phyloP scores from a whole-genome alignment of 2,888 invertebrate species.

The Drosophila incognita region DNA sequence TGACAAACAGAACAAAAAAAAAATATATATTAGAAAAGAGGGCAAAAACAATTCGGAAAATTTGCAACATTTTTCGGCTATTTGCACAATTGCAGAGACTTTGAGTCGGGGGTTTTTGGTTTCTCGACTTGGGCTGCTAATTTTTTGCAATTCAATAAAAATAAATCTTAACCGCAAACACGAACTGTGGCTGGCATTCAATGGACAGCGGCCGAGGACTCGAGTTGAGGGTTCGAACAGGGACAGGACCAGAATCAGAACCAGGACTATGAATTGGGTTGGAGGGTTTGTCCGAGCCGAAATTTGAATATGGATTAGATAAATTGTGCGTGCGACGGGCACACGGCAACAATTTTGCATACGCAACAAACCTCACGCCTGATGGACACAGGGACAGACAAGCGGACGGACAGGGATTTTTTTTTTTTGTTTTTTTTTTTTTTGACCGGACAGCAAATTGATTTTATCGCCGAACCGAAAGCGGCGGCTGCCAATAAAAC shows the following conservation, averaged over 20 bases:
- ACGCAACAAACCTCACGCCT: constrained; percentile 59
- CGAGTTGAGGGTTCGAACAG: constrained; percentile 20
- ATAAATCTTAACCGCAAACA: constrained; percentile 78
- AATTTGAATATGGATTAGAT: constrained; percentile 80
- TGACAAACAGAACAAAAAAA: not conserved
- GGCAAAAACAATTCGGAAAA: constrained; percentile 30
- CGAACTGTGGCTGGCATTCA: constrained; percentile 50
- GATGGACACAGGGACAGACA: not conserved
- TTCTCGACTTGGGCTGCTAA: constrained; percentile 38
- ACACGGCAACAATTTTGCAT: constrained; percentile 58
- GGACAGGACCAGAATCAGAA: not conserved
- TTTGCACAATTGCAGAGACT: constrained; percentile 49
- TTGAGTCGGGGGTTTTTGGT: not conserved
- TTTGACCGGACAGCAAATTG: constrained; percentile 68
- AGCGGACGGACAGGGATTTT: constrained; percentile 17
- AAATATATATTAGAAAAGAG: not conserved
- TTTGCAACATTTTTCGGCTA: constrained; percentile 37
- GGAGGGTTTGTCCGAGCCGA: constrained; percentile 47
- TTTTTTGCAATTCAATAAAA: constrained; percentile 77
- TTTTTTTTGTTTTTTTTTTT: not conserved
- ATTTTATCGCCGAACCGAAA: constrained; percentile 74
- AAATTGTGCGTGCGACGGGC: constrained; percentile 73
- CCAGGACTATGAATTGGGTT: not conserved
- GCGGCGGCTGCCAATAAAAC: constrained; percentile 77
- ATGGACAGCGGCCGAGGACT: constrained; percentile 49